phyloP scores from a whole-genome alignment of 2,888 invertebrate species.

The Rhagonycha lutea region DNA sequence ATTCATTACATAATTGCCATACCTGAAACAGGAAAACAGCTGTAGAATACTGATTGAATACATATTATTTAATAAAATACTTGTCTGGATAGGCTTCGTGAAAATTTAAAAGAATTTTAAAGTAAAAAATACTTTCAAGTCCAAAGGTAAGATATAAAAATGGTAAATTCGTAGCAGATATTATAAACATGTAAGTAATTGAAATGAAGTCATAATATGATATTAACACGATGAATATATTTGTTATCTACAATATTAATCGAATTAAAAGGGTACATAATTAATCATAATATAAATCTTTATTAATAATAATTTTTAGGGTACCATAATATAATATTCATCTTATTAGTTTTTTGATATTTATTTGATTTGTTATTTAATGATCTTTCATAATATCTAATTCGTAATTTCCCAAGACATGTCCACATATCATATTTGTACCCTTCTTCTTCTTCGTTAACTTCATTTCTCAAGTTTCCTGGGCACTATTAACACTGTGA shows the following conservation, averaged over 20 bases:
- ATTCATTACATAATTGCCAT: constrained; percentile 7
- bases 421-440: too few relatives aligned
- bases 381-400: too few relatives aligned
- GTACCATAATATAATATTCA: too few relatives aligned
- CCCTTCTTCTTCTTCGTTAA: too few relatives aligned
- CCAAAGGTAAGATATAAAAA: not conserved
- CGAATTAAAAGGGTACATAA: too few relatives aligned
- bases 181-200: constrained; percentile 4
- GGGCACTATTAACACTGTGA: too few relatives aligned
- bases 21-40: not conserved
- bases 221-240: not conserved
- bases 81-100: constrained; percentile 8
- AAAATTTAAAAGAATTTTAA: constrained; percentile 8
- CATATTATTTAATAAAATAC: not conserved
- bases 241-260: not conserved
- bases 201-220: not conserved
- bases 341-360: too few relatives aligned
- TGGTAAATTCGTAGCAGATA: not conserved
- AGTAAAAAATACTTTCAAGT: constrained; percentile 11
- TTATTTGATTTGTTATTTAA: too few relatives aligned
- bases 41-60: not conserved
- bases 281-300: too few relatives aligned
- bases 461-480: too few relatives aligned
- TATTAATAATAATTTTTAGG: too few relatives aligned
- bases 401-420: too few relatives aligned